Evolutionary conservation across 2,797 vertebrate genomes (phyloP).

Genomic region (Gouania willdenowi): DNA sequence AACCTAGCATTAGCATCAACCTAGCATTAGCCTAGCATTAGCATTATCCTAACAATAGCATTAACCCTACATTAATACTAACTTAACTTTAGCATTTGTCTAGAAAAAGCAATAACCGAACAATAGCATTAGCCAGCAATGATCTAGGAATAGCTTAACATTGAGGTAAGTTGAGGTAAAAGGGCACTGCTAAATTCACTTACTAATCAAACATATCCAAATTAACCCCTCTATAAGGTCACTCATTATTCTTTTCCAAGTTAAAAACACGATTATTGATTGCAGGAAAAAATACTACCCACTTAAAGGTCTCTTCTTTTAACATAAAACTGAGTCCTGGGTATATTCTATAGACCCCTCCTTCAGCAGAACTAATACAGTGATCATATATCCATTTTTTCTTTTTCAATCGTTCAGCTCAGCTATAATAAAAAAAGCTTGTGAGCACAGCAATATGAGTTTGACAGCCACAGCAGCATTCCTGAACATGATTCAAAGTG

Average conservation of each 20-base stretch:
- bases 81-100: too few relatives aligned
- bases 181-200: too few relatives aligned
- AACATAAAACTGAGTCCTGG: not conserved
- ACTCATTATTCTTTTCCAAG: constrained; percentile 9
- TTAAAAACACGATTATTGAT: constrained; percentile 14
- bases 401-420: not conserved
- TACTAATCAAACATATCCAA: constrained; percentile 20
- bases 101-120: too few relatives aligned
- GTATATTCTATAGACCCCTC: not conserved
- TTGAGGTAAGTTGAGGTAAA: too few relatives aligned
- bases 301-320: constrained; percentile 15
- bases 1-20: too few relatives aligned
- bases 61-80: too few relatives aligned
- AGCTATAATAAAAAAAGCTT: too few relatives aligned
- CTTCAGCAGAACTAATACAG: constrained; percentile 3
- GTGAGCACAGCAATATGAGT: constrained; percentile 4
- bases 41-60: too few relatives aligned
- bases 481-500: constrained; percentile 33
- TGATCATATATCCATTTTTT: constrained; percentile 4
- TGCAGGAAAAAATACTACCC: constrained; percentile 14
- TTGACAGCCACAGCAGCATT: constrained; percentile 4
- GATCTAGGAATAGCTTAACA: too few relatives aligned
- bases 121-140: too few relatives aligned
- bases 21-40: too few relatives aligned
- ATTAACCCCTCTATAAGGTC: constrained; percentile 18